Evolutionary conservation across 1,140 invertebrate species (phyloP).

Genomic region (Drosophila busckii): DNA sequence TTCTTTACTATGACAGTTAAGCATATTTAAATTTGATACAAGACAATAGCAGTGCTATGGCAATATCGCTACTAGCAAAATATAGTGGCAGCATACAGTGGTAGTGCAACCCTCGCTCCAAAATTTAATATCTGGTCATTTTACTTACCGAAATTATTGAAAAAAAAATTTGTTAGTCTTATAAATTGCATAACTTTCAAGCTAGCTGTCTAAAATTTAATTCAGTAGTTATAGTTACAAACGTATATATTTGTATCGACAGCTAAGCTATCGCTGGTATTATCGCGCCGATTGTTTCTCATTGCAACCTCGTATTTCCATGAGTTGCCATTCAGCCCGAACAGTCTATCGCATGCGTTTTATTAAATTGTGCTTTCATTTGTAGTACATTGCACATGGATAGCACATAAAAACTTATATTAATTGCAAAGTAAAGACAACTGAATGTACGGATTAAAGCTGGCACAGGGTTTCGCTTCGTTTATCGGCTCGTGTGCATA

Average conservation of each 20-base stretch:
- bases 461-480: constrained; percentile 1
- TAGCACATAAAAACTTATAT: background rate
- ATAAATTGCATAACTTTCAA: background rate
- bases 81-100: too few relatives aligned
- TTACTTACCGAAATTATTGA: background rate
- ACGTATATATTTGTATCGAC: too few relatives aligned
- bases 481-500: constrained; percentile 17
- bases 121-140: too few relatives aligned
- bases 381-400: constrained; percentile 3
- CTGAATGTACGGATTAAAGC: background rate
- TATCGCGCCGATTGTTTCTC: constrained; percentile 3
- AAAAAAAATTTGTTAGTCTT: background rate
- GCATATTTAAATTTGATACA: too few relatives aligned
- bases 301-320: constrained; percentile 15
- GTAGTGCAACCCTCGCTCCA: too few relatives aligned
- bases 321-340: constrained; percentile 45
- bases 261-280: background rate
- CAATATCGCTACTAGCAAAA: too few relatives aligned
- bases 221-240: too few relatives aligned
- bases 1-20: too few relatives aligned
- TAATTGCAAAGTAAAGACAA: background rate
- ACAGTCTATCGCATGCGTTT: constrained; percentile 39
- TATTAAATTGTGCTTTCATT: constrained; percentile 43
- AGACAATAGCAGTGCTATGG: too few relatives aligned
- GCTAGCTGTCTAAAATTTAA: too few relatives aligned